These are phyloP conservation scores for Anguilla marmorata DNA, from an alignment of 2,797 vertebrate genomes.

Conservation along the genomic window DNA sequence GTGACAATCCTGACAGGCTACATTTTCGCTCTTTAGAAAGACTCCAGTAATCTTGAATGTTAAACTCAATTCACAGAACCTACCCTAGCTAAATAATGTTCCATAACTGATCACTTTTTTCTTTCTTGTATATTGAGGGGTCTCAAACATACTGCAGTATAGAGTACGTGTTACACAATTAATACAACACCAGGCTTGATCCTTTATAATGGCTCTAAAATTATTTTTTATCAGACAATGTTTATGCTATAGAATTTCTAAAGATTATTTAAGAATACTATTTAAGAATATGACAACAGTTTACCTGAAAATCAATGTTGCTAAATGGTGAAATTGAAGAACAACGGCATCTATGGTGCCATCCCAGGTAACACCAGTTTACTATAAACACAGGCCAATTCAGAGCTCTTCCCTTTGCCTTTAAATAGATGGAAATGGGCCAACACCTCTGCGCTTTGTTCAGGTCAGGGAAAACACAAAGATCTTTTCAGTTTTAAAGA, in stretches of 20 bases:
- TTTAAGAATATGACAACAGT: not conserved
- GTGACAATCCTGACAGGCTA: not conserved
- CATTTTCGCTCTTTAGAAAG: not conserved
- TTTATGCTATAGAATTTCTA: not conserved
- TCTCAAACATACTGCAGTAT: not conserved
- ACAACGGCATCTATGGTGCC: slow-evolving; percentile 42
- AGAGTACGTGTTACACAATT: not conserved
- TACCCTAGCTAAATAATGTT: not conserved
- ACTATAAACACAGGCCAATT: slow-evolving; percentile 68
- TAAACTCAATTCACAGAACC: not conserved
- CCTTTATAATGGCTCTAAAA: not conserved
- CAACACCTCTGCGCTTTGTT: slow-evolving; percentile 67
- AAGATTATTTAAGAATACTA: not conserved
- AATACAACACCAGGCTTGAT: not conserved
- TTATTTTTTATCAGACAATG: not conserved
- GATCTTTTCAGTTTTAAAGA: slow-evolving; percentile 61
- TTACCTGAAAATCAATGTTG: not conserved
- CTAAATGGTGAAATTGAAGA: slow-evolving; percentile 22
- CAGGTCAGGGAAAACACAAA: slow-evolving; percentile 55
- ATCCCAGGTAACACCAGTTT: slow-evolving; percentile 55
- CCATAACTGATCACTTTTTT: not conserved
- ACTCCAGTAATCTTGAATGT: not conserved
- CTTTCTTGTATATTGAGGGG: not conserved
- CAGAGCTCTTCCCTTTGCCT: slow-evolving; percentile 56
- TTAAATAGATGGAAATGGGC: slow-evolving; percentile 71